Evolutionary conservation across 2,888 invertebrate genomes (phyloP), one percentile per base, ranked within the genome.

Genomic region (Notodonta dromedarius): DNA sequence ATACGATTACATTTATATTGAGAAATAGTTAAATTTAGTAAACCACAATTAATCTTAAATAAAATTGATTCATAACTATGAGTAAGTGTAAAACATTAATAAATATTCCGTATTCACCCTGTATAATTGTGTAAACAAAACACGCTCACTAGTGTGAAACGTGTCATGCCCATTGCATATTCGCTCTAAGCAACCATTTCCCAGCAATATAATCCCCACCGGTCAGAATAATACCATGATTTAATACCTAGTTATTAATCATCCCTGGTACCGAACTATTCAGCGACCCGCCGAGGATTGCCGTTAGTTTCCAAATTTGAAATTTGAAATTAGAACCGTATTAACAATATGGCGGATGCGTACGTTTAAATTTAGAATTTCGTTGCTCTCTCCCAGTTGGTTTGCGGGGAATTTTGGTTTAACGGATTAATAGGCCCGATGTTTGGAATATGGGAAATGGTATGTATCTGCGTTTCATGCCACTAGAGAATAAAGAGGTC

Each of bases 231-330:
- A 87, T 87, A 83, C 82, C 81, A 80, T 89, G 88, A 88, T 88
- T 46, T 89, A 89, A 88, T 89, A 88, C 79, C 84, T 78, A 79
- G 84, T 79, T 84, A 87, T 87, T 87, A 88, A 87, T 89, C 89
- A 89, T 87, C 81, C 80, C 84, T 79, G 80, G 77, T 80, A 78
- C 85, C 80, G 83, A 86, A 89, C 89, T 90, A 89, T 91, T 88
- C 88, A 87, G 80, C 80, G 83, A 83, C 78, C 86, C 74, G 80
- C 63, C 64, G 87, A 85, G 90, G 86, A 86, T 86, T 84, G 80
- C 81, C 83, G 81, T 82, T 83, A 76, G 85, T 84, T 39, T 80
- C 77, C 80, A 79, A 85, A 86, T 87, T 84, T 78, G 81, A 84
- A 87, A 84, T 87, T 86, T 79, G 79, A 84, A 89, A 87, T 89